Base-by-base conservation (phyloP, 2,797 vertebrate genomes). In the Accipiter badius region DNA sequence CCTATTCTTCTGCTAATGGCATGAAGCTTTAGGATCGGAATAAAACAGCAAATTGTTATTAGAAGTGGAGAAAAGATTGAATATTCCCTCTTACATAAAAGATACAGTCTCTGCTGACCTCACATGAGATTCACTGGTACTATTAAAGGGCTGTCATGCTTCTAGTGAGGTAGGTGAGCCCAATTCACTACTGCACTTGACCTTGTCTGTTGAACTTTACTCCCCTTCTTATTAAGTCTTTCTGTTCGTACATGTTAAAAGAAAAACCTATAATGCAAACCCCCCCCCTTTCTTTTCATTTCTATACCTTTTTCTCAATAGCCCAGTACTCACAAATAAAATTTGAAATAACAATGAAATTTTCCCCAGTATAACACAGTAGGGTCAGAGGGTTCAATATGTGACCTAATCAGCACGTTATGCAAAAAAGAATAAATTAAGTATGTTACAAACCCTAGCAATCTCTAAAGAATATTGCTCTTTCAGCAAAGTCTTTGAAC, bases 401-500 rank as follows among this genome's bases (percentile, higher is more conserved):
- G 7, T 63, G 52, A 86, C 11, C 37, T 55, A 61, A 57, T 55
- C 62, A 81, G 50, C 77, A 90, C 8, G 16, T 83, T 74, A 74
- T 29, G 29, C 18, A 89, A 74, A 92, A 82, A 65, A 33, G 50
- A 90, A 50, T 29, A 74, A 87, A 78, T 61, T 39, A 81, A 42
- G 78, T 65, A 18, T 55, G 20, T 81, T 67, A 62, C 13, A 72
- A 95, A 62, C 21, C 9, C 42, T 24, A 19, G 13, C 25, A 78
- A 59, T 89, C 69, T 79, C 55, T 87, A 90, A 73, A 84, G 25
- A 90, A 90, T 26, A 29, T 59, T 93, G 73, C 73, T 91, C 57
- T 46, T 88, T 93, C 47, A 93, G 87, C 72, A 93, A 89, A 95
- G 40, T 40, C 79, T 89, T 92, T 55, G 59, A 90, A 91, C 24